A percentile compares a stretch with the other conserved stretches of the same genome.
These are phyloP conservation scores for Lepus timidus DNA, from an alignment of 2,113 vertebrate species.

Conservation along the genomic window DNA sequence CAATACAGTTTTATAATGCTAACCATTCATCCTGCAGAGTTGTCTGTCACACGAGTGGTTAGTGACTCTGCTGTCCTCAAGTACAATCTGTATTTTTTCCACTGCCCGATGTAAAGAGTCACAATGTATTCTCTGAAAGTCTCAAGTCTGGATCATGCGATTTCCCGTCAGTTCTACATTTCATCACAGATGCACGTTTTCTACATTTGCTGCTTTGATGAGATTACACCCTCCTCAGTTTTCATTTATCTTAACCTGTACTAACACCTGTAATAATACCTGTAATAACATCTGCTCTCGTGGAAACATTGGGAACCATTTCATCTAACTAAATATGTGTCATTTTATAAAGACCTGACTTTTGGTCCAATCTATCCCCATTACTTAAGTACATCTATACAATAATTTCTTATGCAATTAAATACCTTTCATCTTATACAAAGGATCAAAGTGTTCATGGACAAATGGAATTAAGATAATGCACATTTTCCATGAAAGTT, in stretches of 20 bases:
- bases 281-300: not conserved
- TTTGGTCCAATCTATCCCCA: not conserved
- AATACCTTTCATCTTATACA: not conserved
- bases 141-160: not conserved
- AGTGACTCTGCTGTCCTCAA: not conserved
- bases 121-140: not conserved
- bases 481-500: no score
- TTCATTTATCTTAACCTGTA: not conserved
- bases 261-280: not conserved
- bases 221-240: not conserved
- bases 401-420: not conserved
- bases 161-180: constrained; percentile 17
- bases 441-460: no score
- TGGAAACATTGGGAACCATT: not conserved
- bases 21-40: not conserved
- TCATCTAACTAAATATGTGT: not conserved
- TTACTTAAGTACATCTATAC: not conserved
- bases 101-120: not conserved
- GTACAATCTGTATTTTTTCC: not conserved
- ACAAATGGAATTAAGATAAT: no score
- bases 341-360: not conserved
- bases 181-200: not conserved
- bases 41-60: not conserved
- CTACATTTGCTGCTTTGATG: not conserved
- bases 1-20: not conserved